A percentile compares a stretch with the other conserved stretches of the same genome.
These are phyloP conservation scores for Axea sp. DNA, from an alignment of 2,888 invertebrate species.

Conservation along the genomic window DNA sequence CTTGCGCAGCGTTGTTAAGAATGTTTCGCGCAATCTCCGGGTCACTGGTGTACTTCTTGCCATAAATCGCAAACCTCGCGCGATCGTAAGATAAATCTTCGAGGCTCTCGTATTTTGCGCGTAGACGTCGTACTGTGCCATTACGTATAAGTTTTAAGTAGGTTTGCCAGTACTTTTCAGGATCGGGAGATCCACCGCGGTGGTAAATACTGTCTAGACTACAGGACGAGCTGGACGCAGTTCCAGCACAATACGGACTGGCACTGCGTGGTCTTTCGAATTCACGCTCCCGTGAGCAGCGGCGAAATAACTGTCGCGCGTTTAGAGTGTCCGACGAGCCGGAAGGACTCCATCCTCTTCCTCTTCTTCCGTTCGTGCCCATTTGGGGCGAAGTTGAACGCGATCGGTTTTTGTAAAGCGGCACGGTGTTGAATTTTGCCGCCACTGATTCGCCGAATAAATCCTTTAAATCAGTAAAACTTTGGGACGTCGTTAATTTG, in stretches of 20 bases:
- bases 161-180: conserved; percentile 85
- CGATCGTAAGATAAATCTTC: conserved; percentile 79
- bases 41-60: conserved; percentile 86
- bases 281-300: conserved; percentile 80
- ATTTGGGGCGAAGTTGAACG: conserved; percentile 63
- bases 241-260: conserved; percentile 76
- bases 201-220: conserved; percentile 86
- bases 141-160: conserved; percentile 86
- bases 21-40: conserved; percentile 86
- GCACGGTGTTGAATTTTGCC: conserved; percentile 82
- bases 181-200: conserved; percentile 87
- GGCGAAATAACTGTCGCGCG: conserved; percentile 74
- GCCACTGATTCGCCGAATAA: conserved; percentile 88
- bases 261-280: conserved; percentile 75
- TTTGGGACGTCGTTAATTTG: conserved; percentile 82
- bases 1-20: conserved; percentile 80
- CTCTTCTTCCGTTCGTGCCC: conserved; percentile 61
- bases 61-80: conserved; percentile 69
- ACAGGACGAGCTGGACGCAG: conserved; percentile 79
- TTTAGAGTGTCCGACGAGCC: conserved; percentile 69
- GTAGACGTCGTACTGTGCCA: conserved; percentile 89
- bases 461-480: conserved; percentile 88
- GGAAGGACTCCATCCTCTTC: conserved; percentile 70
- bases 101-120: conserved; percentile 87
- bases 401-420: conserved; percentile 68